These are phyloP conservation scores for Lampropteryx suffumata DNA, from an alignment of 2,888 invertebrate species.

Conservation along the genomic window DNA sequence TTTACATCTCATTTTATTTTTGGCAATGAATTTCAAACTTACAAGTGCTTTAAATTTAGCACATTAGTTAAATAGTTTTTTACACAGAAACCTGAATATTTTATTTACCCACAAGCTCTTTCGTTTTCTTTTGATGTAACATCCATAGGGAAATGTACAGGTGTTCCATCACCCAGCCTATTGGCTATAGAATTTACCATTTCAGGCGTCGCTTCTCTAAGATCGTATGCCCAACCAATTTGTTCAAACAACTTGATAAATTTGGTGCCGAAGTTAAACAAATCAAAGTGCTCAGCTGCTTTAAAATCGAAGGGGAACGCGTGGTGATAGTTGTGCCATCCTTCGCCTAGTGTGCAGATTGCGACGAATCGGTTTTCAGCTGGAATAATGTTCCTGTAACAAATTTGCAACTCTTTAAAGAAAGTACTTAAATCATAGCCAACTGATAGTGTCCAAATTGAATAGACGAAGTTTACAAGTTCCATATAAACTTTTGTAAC, in stretches of 20 bases:
- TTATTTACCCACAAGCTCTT: constrained; percentile 35
- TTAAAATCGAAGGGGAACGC: constrained; percentile 87
- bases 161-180: constrained; percentile 72
- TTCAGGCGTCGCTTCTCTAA: constrained; percentile 66
- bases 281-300: constrained; percentile 80
- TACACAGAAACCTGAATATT: not conserved
- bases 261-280: constrained; percentile 65
- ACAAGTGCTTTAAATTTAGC: not conserved
- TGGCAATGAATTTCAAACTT: not conserved
- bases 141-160: constrained; percentile 58
- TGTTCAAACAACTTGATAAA: constrained; percentile 65
- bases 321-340: constrained; percentile 92
- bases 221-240: constrained; percentile 73
- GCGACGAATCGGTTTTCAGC: constrained; percentile 85
- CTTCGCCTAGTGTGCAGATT: constrained; percentile 84
- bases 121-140: constrained; percentile 28
- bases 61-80: not conserved
- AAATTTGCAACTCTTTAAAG: no score
- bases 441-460: no score
- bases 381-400: constrained; percentile 82
- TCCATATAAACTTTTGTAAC: no score
- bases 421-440: no score
- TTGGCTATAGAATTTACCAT: constrained; percentile 69
- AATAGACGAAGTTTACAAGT: no score
- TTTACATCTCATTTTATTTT: constrained; percentile 3